These are phyloP conservation scores for Hiodon tergisus DNA, from an alignment of 2,113 vertebrate genomes.

Conservation along the genomic window DNA sequence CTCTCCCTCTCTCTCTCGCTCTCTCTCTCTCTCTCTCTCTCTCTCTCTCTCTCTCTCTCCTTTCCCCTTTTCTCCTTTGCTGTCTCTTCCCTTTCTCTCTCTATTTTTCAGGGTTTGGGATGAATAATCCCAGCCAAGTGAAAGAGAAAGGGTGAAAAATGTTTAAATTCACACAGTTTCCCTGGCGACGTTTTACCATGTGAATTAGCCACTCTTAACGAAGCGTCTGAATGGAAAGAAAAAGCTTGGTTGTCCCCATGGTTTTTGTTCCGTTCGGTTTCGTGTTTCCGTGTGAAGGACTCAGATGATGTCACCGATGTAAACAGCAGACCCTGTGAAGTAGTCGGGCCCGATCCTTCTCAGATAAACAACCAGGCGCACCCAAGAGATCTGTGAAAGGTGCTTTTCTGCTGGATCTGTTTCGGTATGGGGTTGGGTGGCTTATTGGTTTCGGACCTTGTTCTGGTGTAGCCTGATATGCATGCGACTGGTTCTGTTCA, in stretches of 20 bases:
- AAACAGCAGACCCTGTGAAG: conserved; percentile 8
- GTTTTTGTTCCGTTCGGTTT: conserved; percentile 11
- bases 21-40: conserved; percentile 2
- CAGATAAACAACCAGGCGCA: neutral
- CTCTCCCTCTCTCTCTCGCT: too few relatives aligned
- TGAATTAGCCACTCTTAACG: conserved; percentile 16
- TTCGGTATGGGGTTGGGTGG: neutral
- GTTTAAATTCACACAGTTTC: conserved; percentile 27
- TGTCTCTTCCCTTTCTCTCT: conserved; percentile 5
- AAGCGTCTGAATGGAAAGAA: conserved; percentile 18
- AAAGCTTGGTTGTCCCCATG: conserved; percentile 1
- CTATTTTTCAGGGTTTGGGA: conserved; percentile 12
- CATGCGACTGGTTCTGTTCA: too few relatives aligned
- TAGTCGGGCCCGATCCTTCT: neutral
- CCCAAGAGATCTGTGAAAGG: neutral
- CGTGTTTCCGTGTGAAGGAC: conserved; percentile 3
- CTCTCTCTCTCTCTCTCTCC: conserved; percentile 4
- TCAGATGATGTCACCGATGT: conserved; percentile 20
- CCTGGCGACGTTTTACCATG: conserved; percentile 26
- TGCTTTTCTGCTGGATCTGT: neutral
- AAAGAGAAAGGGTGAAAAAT: conserved; percentile 22
- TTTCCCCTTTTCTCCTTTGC: neutral
- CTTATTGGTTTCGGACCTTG: neutral
- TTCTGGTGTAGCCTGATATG: too few relatives aligned
- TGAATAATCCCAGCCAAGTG: conserved; percentile 10